Evolutionary conservation across 2,888 invertebrate genomes (phyloP).

Genomic region (Aspidiotus rigidus): DNA sequence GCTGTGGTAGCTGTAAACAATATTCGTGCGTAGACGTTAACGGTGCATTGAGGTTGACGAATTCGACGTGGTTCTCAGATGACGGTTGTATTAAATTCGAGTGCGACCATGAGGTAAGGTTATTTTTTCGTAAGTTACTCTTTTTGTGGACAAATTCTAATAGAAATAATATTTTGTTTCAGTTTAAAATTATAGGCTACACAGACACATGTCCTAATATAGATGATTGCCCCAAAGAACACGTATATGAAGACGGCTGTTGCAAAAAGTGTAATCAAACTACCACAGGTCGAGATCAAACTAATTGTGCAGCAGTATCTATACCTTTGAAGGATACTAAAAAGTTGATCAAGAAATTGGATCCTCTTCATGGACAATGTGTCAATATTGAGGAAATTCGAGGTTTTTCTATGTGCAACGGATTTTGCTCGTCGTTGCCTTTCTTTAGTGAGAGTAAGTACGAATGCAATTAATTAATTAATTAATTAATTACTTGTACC

Average conservation of each 20-base stretch:
- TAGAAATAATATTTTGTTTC: constrained; percentile 36
- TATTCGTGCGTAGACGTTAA: constrained; percentile 51
- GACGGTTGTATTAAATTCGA: constrained; percentile 50
- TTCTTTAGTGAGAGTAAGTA: constrained; percentile 56
- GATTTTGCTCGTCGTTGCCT: constrained; percentile 60
- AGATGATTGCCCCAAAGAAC: constrained; percentile 50
- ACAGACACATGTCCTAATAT: constrained; percentile 55
- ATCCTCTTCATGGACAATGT: constrained; percentile 53
- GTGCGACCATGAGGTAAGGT: constrained; percentile 27
- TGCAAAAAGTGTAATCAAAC: constrained; percentile 56
- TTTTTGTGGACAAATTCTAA: neutral
- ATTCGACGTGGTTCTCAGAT: constrained; percentile 55
- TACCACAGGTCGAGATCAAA: constrained; percentile 45
- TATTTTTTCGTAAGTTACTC: neutral
- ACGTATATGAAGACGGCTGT: constrained; percentile 55
- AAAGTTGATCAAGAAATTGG: constrained; percentile 49
- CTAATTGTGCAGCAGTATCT: constrained; percentile 50
- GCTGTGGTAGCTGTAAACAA: constrained; percentile 59
- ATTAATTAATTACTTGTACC: too few relatives aligned
- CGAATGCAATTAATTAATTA: too few relatives aligned
- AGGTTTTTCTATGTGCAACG: constrained; percentile 61
- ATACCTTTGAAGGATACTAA: constrained; percentile 50
- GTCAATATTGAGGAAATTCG: constrained; percentile 52
- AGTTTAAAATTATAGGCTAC: constrained; percentile 50
- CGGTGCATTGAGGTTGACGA: constrained; percentile 46